Base-by-base conservation (phyloP, 2,797 vertebrate genomes). In the Erithacus rubecula region DNA sequence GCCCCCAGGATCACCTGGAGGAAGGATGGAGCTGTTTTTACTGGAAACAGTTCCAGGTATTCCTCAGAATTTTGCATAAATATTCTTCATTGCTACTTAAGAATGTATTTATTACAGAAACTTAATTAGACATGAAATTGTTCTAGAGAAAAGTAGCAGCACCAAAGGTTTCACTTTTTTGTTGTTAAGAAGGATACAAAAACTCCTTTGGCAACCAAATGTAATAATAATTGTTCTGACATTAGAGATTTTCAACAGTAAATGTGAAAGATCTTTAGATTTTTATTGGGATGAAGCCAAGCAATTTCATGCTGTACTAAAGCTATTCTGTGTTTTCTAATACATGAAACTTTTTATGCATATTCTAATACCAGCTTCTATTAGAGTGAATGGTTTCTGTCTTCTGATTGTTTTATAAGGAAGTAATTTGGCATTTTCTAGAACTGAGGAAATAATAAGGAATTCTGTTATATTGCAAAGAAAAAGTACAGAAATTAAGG, bases 1-100 rank as follows among this genome's bases (percentile, higher is more conserved):
- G 23, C 94, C 4, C 99, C 99, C 8, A 98, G 98, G 24, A 94
- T 99, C 77, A 98, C 99, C 3, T 99, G 99, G 99, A 99, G 99
- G 94, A 99, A 99, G 94, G 98, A 99, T 53, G 99, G 99, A 13
- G 96, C 97, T 37, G 37, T 99, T 95, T 87, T 99, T 62, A 84
- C 98, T 59, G 98, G 97, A 94, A 98, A 97, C 96, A 99, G 96
- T 88, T 96, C 97, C 23, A 99, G 99, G 99, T 99, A 97, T 96
- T 92, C 17, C 44, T 29, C 27, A 46, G 30, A 84, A 89, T 46
- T 79, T 49, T 52, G 36, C 39, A 39, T 29, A 49, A 82, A 39
- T 49, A 17, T 44, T 90, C 34, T 56, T 79, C 34, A 6, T 41
- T n/a, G 11, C 8, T 84, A 55, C 53, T 79, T 36, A 62, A 53